Base-by-base conservation (phyloP, 2,888 invertebrate genomes). In the Drosophila anomalata region DNA sequence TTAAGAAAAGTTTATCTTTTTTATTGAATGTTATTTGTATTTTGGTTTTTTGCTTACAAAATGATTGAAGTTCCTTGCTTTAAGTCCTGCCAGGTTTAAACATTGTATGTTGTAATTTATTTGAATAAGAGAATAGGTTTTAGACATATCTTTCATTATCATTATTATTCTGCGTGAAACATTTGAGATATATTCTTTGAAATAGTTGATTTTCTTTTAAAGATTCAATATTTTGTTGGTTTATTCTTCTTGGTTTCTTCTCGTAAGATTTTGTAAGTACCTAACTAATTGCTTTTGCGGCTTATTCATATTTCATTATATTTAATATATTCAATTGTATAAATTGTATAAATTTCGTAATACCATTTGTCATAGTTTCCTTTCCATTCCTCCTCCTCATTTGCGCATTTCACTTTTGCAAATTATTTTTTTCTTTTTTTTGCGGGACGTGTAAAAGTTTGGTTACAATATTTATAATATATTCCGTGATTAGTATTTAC, bases 51-150 rank as follows among this genome's bases (percentile, higher is more conserved):
- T 81, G 66, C 72, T 79, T 72, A 73, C 72, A 76, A 80, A 82
- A 88, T 84, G 86, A 84, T 88, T 84, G 88, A 88, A 88, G 65
- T 81, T 82, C 56, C 68, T 72, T 73, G 66, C 69, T 79, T 57
- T 66, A 50, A 50, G 48, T 76, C 47, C 68, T 58, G 58, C 55
- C 66, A 50, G 73, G 68, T 81, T 74, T 69, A 59, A 77, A 78
- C 65, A 75, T 61, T 61, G 65, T 58, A 51, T 69, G 60, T 67
- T 62, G 50, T 53, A 62, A 36, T 62, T 53, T 68, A 62, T 53
- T 66, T 67, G 71, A 71, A 72, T 84, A 78, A 71, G 69, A 77
- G 70, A 75, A 84, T 73, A 87, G 76, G 67, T 74, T 78, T 51
- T 53, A 62, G 55, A 48, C 67, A 50, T 68, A 53, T 59, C 20